phyloP scores from a whole-genome alignment of 2,797 vertebrate species.

The Artibeus lituratus region DNA sequence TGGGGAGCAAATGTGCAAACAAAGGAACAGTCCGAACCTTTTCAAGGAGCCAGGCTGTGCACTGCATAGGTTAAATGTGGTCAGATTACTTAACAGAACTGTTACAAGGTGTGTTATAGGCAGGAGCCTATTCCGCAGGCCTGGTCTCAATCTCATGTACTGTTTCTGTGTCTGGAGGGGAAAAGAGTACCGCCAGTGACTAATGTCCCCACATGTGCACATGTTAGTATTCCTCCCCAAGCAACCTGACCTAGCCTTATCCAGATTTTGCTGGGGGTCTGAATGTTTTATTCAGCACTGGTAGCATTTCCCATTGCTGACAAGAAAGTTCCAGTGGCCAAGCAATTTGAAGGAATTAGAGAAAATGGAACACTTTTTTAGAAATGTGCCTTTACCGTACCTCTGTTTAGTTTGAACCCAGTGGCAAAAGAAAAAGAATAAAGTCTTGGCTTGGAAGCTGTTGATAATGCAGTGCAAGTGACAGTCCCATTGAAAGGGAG shows the following conservation, averaged over 20 bases:
- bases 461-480: background rate
- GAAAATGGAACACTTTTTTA: conserved; percentile 41
- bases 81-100: background rate
- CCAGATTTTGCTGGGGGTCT: background rate
- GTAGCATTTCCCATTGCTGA: background rate
- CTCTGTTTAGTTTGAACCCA: conserved; percentile 39
- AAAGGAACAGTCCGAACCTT: background rate
- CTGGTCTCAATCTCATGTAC: background rate
- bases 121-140: background rate
- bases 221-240: background rate
- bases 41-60: background rate
- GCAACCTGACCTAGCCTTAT: background rate
- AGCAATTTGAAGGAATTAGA: conserved; percentile 56
- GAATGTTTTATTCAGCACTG: conserved; percentile 24
- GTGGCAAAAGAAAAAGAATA: conserved; percentile 42
- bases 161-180: background rate
- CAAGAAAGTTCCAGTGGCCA: conserved; percentile 25
- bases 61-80: background rate
- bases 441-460: conserved; percentile 38
- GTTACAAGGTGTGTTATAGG: background rate
- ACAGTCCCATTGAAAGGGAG: background rate
- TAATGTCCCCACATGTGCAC: background rate
- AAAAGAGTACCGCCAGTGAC: background rate
- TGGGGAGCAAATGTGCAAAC: background rate
- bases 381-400: background rate